Evolutionary conservation across 2,797 vertebrate genomes (phyloP), one percentile per base, ranked within the genome.

Genomic region (Limnodromus scolopaceus): DNA sequence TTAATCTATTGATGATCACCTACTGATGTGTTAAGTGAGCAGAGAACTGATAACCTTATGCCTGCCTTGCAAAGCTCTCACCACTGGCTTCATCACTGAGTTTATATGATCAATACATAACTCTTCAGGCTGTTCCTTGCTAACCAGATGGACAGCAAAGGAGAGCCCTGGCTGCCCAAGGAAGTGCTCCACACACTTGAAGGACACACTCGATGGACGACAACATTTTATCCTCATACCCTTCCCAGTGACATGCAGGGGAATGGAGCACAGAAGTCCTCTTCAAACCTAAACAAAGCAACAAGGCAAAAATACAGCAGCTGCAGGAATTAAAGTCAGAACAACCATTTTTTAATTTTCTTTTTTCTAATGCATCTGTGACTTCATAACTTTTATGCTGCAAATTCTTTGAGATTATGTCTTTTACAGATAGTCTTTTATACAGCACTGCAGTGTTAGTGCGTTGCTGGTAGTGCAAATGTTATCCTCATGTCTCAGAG

Each of bases 131-230:
- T 27, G 11, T 6, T 39, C 49, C n/a, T 76, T 63, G 17, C 4
- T 63, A 61, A 65, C 28, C 16, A 48, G 45, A 11, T 4, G 4
- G 53, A 54, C 41, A 20, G 8, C 16, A 20, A 13, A 68, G n/a
- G 12, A 82, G 10, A 71, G 13, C 11, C 45, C 38, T 72, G 36
- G 6, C 2, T 57, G 8, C 13, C 13, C 32, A 19, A 39, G 6
- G n/a, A 83, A 79, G 11, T 20, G 11, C 6, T 28, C 4, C 41
- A 13, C 27, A 5, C 13, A 0, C 7, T 13, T 8, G 11, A 34
- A 65, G 18, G 48, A 16, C 23, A n/a, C 0, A 0, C 1, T 8
- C 0, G 0, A 10, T 4, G 10, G 13, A 18, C 78, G 39, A 20
- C 2, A 19, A 22, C 30, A 30, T 58, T 5, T 16, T 65, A 13